Conservation (phyloP, 30 jellyfish, hydroid and myxozoan species). For the Turritopsis dohrnii region DNA sequence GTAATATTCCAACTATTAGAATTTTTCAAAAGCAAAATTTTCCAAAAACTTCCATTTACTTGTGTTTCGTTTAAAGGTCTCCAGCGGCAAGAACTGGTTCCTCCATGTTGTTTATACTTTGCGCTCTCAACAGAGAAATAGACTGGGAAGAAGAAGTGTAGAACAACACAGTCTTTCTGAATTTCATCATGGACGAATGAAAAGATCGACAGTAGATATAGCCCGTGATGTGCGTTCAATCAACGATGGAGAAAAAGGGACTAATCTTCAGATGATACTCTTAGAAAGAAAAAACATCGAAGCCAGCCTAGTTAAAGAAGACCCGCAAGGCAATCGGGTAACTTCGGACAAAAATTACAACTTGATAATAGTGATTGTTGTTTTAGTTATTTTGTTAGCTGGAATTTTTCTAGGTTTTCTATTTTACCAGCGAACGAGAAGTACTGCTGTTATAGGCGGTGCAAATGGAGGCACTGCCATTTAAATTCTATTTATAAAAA, state of each 20-base stretch:
- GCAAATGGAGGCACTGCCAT: slow-evolving; percentile 5
- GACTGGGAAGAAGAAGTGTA: slow-evolving; percentile 51
- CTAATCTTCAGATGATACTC: slow-evolving; percentile 67
- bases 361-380: slow-evolving; percentile 13
- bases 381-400: not conserved
- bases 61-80: slow-evolving; percentile 40
- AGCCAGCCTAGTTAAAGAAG: not conserved
- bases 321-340: not conserved
- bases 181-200: not conserved
- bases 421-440: not conserved
- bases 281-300: not conserved
- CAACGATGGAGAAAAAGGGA: slow-evolving; percentile 62
- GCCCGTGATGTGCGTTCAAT: slow-evolving; percentile 40
- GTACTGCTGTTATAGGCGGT: not conserved
- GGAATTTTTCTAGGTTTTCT: not conserved
- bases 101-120: slow-evolving; percentile 84
- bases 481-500: not conserved
- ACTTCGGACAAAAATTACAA: not conserved
- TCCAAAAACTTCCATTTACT: not conserved
- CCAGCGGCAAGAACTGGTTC: slow-evolving; percentile 91
- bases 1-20: slow-evolving; percentile 23
- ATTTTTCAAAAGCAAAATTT: not conserved
- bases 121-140: slow-evolving; percentile 59
- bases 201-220: not conserved
- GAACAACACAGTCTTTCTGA: slow-evolving; percentile 28